Conservation (phyloP, 2,797 vertebrate genomes). For the Mormyrus hasselquistii region DNA sequence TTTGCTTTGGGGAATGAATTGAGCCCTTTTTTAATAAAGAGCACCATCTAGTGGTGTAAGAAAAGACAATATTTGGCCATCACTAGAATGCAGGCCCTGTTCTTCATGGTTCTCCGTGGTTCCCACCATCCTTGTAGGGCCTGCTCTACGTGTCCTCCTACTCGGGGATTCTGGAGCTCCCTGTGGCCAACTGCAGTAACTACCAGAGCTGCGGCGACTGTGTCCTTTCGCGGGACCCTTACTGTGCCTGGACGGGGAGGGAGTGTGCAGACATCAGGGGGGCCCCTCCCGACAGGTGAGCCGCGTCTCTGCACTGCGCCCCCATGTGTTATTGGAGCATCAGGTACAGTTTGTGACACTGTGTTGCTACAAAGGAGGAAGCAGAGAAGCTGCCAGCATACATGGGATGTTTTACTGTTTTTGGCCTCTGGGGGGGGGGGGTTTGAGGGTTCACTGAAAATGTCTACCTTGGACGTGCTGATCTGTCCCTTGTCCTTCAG, state of each 20-base stretch:
- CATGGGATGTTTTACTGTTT: neutral
- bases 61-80: neutral
- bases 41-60: neutral
- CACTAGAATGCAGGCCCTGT: neutral
- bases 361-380: neutral
- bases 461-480: slow-evolving; percentile 18
- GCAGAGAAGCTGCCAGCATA: neutral
- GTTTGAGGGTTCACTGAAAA: neutral
- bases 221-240: slow-evolving; percentile 86
- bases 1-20: neutral
- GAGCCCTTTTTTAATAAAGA: neutral
- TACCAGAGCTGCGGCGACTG: slow-evolving; percentile 90
- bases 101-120: slow-evolving; percentile 15
- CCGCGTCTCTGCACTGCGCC: slow-evolving; percentile 16
- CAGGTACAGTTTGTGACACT: neutral
- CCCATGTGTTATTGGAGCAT: neutral
- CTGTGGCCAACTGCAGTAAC: slow-evolving; percentile 85
- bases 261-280: slow-evolving; percentile 64
- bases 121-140: slow-evolving; percentile 58
- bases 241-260: slow-evolving; percentile 80
- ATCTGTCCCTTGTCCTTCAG: slow-evolving; percentile 52
- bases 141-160: slow-evolving; percentile 78
- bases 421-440: neutral
- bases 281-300: slow-evolving; percentile 51
- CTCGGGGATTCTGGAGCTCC: slow-evolving; percentile 74